phyloP scores from a whole-genome alignment of 2,888 invertebrate species.

The Agrotis clavis region DNA sequence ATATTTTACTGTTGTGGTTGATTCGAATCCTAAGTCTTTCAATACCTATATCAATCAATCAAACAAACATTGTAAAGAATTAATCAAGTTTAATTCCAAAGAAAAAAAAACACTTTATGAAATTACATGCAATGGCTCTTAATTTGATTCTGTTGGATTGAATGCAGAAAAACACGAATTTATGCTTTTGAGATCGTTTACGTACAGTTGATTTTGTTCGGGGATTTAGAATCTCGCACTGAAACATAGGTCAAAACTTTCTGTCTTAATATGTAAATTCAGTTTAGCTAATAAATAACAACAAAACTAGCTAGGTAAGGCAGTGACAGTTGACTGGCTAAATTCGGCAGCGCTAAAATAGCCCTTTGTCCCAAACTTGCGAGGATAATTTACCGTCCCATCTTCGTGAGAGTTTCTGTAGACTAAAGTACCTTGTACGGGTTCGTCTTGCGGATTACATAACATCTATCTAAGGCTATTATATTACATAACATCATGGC shows the following conservation, averaged over 20 bases:
- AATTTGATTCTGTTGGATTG: no score
- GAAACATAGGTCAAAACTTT: neutral
- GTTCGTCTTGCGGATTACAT: conserved; percentile 8
- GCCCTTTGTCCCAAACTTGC: conserved; percentile 49
- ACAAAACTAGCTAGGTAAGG: conserved; percentile 5
- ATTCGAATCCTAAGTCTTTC: neutral
- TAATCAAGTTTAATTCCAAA: no score
- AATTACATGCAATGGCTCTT: no score
- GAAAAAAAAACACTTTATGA: no score
- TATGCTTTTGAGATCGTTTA: no score
- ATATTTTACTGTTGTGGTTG: neutral
- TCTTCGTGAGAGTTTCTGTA: conserved; percentile 35
- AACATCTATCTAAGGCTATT: neutral
- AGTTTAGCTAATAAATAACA: neutral
- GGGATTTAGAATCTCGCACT: neutral
- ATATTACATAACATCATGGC: neutral
- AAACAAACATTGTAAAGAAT: no score
- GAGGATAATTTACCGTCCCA: conserved; percentile 37
- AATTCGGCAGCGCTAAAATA: conserved; percentile 36
- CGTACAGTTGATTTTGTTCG: no score
- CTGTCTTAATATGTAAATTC: neutral
- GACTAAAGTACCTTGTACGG: neutral
- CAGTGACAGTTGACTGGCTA: conserved; percentile 17
- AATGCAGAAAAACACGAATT: no score
- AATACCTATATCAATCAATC: no score